These are phyloP conservation scores for Channallabes apus DNA, from an alignment of 2,797 vertebrate genomes.

Conservation along the genomic window DNA sequence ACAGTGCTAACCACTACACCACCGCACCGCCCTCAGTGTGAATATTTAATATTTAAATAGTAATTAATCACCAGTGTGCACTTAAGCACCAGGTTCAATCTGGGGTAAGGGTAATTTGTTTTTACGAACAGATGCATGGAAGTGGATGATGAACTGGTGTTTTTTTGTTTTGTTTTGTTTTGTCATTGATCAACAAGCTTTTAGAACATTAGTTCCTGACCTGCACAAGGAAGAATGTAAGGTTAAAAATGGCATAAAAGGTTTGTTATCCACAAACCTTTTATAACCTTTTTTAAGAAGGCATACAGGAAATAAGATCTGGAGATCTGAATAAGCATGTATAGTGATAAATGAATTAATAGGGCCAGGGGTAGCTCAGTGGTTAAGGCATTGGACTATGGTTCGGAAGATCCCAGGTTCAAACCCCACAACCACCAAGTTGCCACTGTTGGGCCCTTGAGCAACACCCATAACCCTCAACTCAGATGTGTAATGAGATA, in stretches of 20 bases:
- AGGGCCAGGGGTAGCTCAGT: no score
- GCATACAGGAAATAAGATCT: neutral
- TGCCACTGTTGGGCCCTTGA: no score
- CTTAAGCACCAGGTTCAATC: constrained; percentile 34
- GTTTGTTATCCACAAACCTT: neutral
- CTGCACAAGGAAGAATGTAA: neutral
- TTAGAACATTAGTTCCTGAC: neutral
- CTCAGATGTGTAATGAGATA: no score
- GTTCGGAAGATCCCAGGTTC: no score
- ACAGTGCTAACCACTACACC: no score
- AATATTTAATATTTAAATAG: constrained; percentile 50
- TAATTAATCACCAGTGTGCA: constrained; percentile 39
- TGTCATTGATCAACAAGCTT: neutral
- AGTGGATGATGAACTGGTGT: constrained; percentile 14
- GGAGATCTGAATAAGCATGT: neutral
- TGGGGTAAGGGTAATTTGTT: constrained; percentile 37
- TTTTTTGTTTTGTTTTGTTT: neutral
- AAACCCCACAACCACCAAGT: no score
- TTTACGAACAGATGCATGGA: constrained; percentile 28
- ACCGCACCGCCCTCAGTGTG: no score
- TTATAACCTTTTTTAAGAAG: no score
- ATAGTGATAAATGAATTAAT: neutral
- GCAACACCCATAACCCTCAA: no score
- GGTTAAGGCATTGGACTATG: no score
- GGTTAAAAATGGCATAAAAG: neutral